A percentile compares a stretch with the other conserved stretches of the same genome.
These are phyloP conservation scores for Coracopsis vasa DNA, from an alignment of 2,113 vertebrate genomes.

Conservation along the genomic window DNA sequence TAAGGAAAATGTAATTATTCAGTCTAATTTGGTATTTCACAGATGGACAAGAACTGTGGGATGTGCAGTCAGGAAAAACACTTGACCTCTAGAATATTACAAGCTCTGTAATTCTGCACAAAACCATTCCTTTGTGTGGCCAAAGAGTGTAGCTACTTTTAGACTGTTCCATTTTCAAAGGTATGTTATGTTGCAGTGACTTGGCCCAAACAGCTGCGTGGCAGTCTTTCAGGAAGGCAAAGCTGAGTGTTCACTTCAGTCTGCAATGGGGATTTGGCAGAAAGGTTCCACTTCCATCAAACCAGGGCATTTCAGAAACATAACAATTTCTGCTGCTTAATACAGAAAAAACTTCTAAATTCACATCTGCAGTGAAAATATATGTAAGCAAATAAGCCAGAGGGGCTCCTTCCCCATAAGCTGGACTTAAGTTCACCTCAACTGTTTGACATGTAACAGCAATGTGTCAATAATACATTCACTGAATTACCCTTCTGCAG, in stretches of 20 bases:
- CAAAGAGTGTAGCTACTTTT: not conserved
- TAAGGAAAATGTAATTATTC: not conserved
- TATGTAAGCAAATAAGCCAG: not conserved
- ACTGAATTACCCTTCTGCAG: not conserved
- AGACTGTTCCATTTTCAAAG: not conserved
- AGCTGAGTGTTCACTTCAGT: not conserved
- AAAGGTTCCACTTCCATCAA: not conserved
- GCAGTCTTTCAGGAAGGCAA: not conserved
- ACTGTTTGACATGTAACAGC: not conserved
- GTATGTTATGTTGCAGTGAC: not conserved
- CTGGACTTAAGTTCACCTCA: not conserved
- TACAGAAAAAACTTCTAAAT: not conserved
- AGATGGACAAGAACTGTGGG: not conserved
- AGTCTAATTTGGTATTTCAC: not conserved
- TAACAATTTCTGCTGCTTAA: not conserved
- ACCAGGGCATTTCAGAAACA: not conserved
- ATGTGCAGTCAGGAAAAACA: not conserved
- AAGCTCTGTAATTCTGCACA: not conserved
- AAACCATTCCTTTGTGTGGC: not conserved
- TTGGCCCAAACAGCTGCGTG: not conserved
- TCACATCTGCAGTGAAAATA: not conserved
- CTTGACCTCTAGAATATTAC: constrained; percentile 6
- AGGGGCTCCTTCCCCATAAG: not conserved
- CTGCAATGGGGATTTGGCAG: constrained; percentile 3
- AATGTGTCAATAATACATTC: not conserved